Evolutionary conservation across 2,113 vertebrate species (phyloP).

Genomic region (Proteles cristata): DNA sequence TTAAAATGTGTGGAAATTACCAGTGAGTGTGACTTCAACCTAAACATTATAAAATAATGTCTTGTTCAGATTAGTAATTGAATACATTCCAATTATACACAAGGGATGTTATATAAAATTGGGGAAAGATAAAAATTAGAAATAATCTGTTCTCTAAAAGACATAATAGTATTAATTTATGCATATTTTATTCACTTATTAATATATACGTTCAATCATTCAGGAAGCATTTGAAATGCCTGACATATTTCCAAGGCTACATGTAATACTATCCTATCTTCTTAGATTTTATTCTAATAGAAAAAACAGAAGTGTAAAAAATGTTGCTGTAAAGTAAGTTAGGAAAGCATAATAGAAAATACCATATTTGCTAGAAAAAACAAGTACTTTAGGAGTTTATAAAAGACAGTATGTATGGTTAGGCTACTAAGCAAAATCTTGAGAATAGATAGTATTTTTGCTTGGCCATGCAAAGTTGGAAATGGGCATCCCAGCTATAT

Average conservation of each 20-base stretch:
- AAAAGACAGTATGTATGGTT: neutral
- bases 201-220: neutral
- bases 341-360: neutral
- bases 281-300: neutral
- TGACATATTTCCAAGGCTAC: neutral
- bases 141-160: neutral
- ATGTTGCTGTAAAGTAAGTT: neutral
- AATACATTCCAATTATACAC: neutral
- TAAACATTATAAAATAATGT: neutral
- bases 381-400: neutral
- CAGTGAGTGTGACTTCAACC: neutral
- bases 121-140: neutral
- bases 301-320: neutral
- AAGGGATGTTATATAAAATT: neutral
- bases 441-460: neutral
- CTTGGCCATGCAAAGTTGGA: neutral
- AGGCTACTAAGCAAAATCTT: neutral
- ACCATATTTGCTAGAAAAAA: neutral
- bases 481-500: neutral
- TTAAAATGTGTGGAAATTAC: neutral
- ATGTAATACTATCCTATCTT: neutral
- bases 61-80: neutral
- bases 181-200: neutral
- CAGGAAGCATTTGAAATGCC: neutral
- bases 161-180: neutral